phyloP scores from a whole-genome alignment of 2,888 invertebrate genomes.

The Plusia festucae region DNA sequence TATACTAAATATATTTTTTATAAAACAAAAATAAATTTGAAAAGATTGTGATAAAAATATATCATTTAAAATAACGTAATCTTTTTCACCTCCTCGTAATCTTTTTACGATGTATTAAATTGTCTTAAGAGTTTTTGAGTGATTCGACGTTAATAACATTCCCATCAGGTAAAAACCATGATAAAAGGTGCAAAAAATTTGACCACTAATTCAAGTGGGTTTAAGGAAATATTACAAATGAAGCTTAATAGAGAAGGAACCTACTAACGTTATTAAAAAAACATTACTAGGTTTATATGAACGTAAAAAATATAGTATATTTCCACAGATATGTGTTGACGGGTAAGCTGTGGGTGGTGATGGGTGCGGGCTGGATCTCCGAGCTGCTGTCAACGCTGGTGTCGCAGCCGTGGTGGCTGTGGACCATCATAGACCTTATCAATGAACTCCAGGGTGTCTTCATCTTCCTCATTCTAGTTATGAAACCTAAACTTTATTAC shows the following conservation, averaged over 20 bases:
- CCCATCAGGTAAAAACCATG: too few relatives aligned
- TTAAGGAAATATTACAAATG: too few relatives aligned
- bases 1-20: conserved; percentile 86
- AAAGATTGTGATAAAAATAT: conserved; percentile 86
- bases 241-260: too few relatives aligned
- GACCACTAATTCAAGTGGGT: too few relatives aligned
- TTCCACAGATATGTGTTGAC: conserved; percentile 91
- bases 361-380: conserved; percentile 93
- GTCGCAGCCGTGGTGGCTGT: conserved; percentile 84
- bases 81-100: too few relatives aligned
- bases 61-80: too few relatives aligned
- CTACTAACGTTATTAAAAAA: too few relatives aligned
- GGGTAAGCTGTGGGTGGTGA: conserved; percentile 93
- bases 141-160: too few relatives aligned
- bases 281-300: background rate
- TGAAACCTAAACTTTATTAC: conserved; percentile 91
- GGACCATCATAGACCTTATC: conserved; percentile 90
- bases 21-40: conserved; percentile 87
- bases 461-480: conserved; percentile 92
- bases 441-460: conserved; percentile 93
- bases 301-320: conserved; percentile 15
- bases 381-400: conserved; percentile 91
- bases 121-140: too few relatives aligned
- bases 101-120: too few relatives aligned
- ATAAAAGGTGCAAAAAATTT: too few relatives aligned